Evolutionary conservation across 2,888 invertebrate genomes (phyloP), one percentile per base, ranked within the genome.

Genomic region (Ischnus inquisitorius): DNA sequence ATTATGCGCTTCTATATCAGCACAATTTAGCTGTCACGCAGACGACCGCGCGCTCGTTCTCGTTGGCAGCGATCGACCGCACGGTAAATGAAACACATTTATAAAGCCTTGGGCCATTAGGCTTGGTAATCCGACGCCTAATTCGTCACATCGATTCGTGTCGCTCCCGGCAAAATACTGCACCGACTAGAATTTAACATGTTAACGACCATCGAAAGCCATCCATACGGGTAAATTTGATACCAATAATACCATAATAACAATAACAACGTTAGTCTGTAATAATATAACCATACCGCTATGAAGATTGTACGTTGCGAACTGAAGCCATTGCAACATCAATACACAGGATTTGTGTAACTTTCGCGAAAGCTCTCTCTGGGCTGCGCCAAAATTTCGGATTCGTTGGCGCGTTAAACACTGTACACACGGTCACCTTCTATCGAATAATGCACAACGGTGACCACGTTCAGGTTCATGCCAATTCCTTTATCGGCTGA

Each of bases 121-220:
- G 67, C 71, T 16, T 25, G 25, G 25, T 51, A 78, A 71, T 69
- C 48, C 69, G 69, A 62, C 69, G 69, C n/a, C 72, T 78, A 77
- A 78, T 78, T 82, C 82, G 77, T 65, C 77, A 78, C 77, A 78
- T 82, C 77, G 82, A 82, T 82, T 82, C 34, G 48, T 72, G 77
- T 68, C 41, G 43, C 34, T 25, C 19, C 19, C 25, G 28, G 60
- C 60, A 14, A 34, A 34, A 6, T 28, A 12, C 60, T 14, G n/a
- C 14, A 0, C n/a, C n/a, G 60, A 25, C 60, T n/a, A 25, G 28
- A 48, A 22, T 39, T 67, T 19, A 57, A 12, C 43, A 41, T 57
- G 57, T 65, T 54, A 14, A 57, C 25, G 22, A 12, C 12, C 25
- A 67, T 41, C n/a, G 39, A 41, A 43, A 34, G 19, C n/a, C 22